Evolutionary conservation across 2,113 vertebrate genomes (phyloP).

Genomic region (Semnopithecus entellus): DNA sequence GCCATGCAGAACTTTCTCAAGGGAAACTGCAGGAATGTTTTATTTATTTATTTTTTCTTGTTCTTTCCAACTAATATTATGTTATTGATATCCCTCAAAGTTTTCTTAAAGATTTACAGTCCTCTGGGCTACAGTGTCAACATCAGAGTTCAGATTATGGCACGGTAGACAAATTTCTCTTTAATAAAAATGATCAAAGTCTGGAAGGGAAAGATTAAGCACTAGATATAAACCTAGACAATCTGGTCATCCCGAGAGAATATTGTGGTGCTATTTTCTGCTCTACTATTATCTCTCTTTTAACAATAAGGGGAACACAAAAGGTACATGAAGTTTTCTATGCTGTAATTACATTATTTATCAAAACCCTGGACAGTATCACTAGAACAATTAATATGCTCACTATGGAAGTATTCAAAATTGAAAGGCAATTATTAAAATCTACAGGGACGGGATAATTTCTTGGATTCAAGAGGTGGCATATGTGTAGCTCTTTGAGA

Average conservation of each 20-base stretch:
- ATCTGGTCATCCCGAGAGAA: background rate
- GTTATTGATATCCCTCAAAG: background rate
- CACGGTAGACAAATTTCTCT: background rate
- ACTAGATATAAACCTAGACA: background rate
- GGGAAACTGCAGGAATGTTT: background rate
- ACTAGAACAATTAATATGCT: background rate
- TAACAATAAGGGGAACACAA: background rate
- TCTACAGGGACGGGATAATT: background rate
- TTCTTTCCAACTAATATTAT: background rate
- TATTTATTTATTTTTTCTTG: background rate
- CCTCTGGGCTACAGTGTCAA: background rate
- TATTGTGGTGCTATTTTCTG: background rate
- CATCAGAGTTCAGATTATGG: conserved; percentile 15
- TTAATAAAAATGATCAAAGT: background rate
- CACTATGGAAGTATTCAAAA: background rate
- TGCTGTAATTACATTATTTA: background rate
- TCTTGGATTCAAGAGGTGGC: background rate
- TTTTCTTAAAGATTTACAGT: conserved; percentile 37
- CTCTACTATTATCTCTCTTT: background rate
- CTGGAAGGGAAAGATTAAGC: conserved; percentile 10
- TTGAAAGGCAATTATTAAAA: background rate
- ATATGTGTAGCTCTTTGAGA: background rate
- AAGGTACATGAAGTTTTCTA: background rate
- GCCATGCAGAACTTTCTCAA: background rate
- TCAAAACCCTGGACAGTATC: background rate